phyloP scores from a whole-genome alignment of 2,113 vertebrate genomes.

The Oxyruncus cristatus region DNA sequence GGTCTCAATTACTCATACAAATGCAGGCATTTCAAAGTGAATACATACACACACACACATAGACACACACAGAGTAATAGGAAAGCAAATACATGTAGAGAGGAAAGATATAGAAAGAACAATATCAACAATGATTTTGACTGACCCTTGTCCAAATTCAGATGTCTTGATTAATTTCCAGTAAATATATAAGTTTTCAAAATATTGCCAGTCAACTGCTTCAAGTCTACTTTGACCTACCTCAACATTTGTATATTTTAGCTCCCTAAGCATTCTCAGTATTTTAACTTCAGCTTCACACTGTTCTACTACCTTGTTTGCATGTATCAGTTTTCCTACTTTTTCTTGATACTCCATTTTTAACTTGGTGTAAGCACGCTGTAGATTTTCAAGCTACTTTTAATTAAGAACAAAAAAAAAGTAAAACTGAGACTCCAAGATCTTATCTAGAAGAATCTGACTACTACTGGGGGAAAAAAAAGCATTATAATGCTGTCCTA shows the following conservation, averaged over 20 bases:
- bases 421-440: not conserved
- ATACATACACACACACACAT: not conserved
- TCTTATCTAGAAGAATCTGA: not conserved
- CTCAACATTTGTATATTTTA: not conserved
- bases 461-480: not conserved
- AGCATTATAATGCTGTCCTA: not conserved
- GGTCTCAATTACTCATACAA: not conserved
- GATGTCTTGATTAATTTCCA: not conserved
- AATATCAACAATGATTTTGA: not conserved
- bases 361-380: not conserved
- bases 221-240: not conserved
- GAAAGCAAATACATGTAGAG: not conserved
- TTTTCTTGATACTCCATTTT: conserved; percentile 1
- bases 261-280: not conserved
- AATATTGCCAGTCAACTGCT: not conserved
- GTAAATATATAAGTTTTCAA: not conserved
- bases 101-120: not conserved
- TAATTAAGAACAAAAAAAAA: not conserved
- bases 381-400: not conserved
- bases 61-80: not conserved
- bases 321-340: not conserved
- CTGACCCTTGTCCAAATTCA: not conserved
- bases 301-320: not conserved
- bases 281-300: conserved; percentile 13
- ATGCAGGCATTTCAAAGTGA: not conserved